phyloP scores from a whole-genome alignment of 2,113 vertebrate species.

The Opisthocomus hoazin region DNA sequence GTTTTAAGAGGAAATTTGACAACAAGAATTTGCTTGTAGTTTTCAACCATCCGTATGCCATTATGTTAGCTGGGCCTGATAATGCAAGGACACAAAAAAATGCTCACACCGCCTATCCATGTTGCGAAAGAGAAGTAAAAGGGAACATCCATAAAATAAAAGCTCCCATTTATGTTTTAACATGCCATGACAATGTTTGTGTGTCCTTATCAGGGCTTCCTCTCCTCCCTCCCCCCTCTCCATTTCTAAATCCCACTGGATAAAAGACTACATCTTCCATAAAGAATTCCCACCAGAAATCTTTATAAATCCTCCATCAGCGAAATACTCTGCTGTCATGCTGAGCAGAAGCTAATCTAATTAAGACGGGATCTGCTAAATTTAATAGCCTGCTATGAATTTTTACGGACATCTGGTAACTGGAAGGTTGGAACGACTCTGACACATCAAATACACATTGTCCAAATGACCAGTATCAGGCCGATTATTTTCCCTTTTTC shows the following conservation, averaged over 20 bases:
- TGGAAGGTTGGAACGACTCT: constrained; percentile 67
- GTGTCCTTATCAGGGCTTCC: constrained; percentile 47
- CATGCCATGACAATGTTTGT: constrained; percentile 57
- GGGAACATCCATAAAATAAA: constrained; percentile 63
- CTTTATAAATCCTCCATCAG: constrained; percentile 73
- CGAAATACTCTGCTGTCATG: constrained; percentile 69
- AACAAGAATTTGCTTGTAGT: constrained; percentile 65
- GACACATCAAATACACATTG: constrained; percentile 66
- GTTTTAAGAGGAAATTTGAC: constrained; percentile 67
- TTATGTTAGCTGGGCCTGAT: constrained; percentile 27
- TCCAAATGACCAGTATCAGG: constrained; percentile 67
- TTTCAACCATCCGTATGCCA: constrained; percentile 38
- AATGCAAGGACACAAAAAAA: constrained; percentile 41
- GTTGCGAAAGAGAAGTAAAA: constrained; percentile 60
- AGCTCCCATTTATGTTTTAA: constrained; percentile 59
- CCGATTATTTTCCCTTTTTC: constrained; percentile 28
- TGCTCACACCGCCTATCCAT: background rate
- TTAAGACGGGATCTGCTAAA: constrained; percentile 80
- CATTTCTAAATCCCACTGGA: constrained; percentile 66
- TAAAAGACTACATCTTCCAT: constrained; percentile 70
- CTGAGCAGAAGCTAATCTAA: constrained; percentile 80
- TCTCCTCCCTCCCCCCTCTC: background rate
- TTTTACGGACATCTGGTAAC: constrained; percentile 78
- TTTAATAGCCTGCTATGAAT: constrained; percentile 81
- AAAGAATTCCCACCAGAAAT: constrained; percentile 80